Evolutionary conservation across 2,113 vertebrate genomes (phyloP), one percentile per base, ranked within the genome.

Genomic region (Dicrurus megarhynchus): DNA sequence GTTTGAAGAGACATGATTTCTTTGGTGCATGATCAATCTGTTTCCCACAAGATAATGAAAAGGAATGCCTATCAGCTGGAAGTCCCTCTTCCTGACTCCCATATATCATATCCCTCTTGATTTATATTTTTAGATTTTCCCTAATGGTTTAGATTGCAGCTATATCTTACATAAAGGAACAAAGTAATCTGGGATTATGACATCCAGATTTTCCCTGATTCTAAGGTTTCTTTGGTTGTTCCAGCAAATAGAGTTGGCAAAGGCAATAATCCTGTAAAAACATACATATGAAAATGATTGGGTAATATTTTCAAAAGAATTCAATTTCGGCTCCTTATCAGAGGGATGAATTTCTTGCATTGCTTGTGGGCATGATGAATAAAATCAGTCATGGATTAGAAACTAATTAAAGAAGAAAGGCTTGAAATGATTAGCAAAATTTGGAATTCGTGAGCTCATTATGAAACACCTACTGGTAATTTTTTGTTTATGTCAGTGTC

Each of bases 401-500:
- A 95, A 75, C 13, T 80, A 95, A 87, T 84, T 93, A 90, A 91
- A 93, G 75, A 92, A 80, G 78, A 90, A 89, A 76, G 32, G 52
- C 71, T 86, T 75, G 47, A 84, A 89, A 67, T 90, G 4, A 64
- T 87, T 81, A 88, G 39, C 74, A 90, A 83, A 91, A 94, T 83
- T 69, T 83, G 71, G 63, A 90, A 85, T 88, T 78, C 16, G 4
- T 69, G 68, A 89, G 8, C 53, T 84, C 4, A 2, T 87, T 84
- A 53, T 1, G 8, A 83, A 96, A 80, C 19, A 27, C 28, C 22
- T 30, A 13, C 26, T 37, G 37, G 18, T 79, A 68, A 22, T 21
- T 65, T 74, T 93, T 78, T 74, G 23, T 64, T 88, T 84, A 44
- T 42, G 10, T 47, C 46, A 85, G 4, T 79, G 30, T 61, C 13